Evolutionary conservation across 2,888 invertebrate species (phyloP), one percentile per base, ranked within the genome.

Genomic region (Candidula unifasciata): DNA sequence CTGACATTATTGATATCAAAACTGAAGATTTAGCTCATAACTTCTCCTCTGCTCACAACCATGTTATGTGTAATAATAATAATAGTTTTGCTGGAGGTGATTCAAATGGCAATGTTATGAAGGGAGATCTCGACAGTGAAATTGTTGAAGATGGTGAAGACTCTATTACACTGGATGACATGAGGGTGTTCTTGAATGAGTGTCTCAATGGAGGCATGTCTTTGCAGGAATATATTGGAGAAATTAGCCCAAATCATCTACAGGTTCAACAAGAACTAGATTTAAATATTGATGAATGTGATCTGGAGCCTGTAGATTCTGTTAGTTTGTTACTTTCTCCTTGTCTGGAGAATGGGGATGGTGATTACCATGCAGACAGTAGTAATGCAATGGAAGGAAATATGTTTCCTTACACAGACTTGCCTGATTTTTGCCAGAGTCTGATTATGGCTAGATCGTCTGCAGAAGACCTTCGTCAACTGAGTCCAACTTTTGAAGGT

Each of bases 81-180:
- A 6, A 92, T 68, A 90, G 89, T 37, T 89, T 89, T 10, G 73
- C 73, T 10, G 21, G 21, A 60, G 21, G n/a, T 60, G n/a, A 87
- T n/a, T 24, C 35, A 24, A 78, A 64, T 10, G 37, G 86, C 87
- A 16, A 80, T 33, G 88, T 96, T 89, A 97, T 97, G 94, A 97
- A 97, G 87, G 97, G 97, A 94, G 97, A 97, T 95, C 96, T 98
- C 89, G 97, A 98, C 93, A 97, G 97, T 18, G 97, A 97, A 85
- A 90, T 93, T 91, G 84, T 92, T 86, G 92, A 92, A 78, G 92
- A 92, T 73, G 91, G 90, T 78, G 92, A 94, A 74, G 93, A 94
- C 85, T 95, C 98, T 92, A 97, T 98, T 82, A 96, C 98, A 92
- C 98, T 98, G 37, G 98, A 98, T 93, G 98, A 99, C 94, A 98